Conservation (phyloP, 53 echinoderm and acorn worm genomes). For the Mesocentrotus franciscanus region DNA sequence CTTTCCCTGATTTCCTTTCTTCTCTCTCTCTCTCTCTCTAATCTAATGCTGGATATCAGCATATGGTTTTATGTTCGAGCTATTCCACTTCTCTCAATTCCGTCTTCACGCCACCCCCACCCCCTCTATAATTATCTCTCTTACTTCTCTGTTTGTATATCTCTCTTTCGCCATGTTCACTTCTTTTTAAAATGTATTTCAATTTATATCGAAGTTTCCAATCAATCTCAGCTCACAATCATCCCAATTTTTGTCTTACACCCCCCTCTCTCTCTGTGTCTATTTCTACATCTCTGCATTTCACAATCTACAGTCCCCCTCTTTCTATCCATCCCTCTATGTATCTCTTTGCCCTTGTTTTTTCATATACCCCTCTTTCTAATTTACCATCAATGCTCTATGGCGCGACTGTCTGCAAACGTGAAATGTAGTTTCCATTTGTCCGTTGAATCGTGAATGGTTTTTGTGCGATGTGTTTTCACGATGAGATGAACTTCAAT, state of each 20-base stretch:
- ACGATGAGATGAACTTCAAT: conserved; percentile 53
- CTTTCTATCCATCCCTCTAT: not conserved
- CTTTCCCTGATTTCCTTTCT: not conserved
- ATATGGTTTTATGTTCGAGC: no score
- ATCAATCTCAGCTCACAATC: no score
- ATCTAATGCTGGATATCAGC: no score
- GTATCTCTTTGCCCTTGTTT: not conserved
- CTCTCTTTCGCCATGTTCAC: no score
- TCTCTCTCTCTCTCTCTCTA: not conserved
- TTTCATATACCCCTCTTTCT: not conserved
- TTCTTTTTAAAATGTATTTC: no score
- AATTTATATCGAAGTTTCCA: no score
- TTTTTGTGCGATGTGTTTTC: conserved; percentile 49
- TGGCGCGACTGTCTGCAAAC: conserved; percentile 43
- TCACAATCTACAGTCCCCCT: not conserved
- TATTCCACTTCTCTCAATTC: no score
- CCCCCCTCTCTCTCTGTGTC: not conserved
- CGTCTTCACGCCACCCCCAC: no score
- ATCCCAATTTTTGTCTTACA: no score
- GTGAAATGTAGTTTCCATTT: conserved; percentile 55
- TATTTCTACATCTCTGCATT: not conserved
- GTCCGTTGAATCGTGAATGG: conserved; percentile 37
- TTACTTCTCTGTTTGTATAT: no score
- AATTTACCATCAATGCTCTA: conserved; percentile 18
- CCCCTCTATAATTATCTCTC: no score